Conservation (phyloP, 2,888 invertebrate genomes). For the Chloroclystis v-ata region DNA sequence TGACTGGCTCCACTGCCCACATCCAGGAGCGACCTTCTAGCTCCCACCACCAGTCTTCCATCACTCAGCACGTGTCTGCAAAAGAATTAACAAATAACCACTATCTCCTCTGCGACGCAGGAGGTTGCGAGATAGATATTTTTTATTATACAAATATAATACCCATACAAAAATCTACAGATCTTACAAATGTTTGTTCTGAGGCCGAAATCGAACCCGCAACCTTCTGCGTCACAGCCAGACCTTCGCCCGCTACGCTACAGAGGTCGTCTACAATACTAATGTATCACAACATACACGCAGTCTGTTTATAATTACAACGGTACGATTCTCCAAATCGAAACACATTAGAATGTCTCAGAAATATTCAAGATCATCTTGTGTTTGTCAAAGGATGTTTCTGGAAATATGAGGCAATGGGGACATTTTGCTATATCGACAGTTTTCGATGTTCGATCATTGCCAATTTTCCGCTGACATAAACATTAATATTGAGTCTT, state of each 20-base stretch:
- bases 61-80: constrained; percentile 61
- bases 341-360: not conserved
- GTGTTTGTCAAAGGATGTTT: constrained; percentile 3
- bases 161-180: too few species aligned
- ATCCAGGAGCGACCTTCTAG: constrained; percentile 61
- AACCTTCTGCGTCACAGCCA: too few species aligned
- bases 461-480: constrained; percentile 57
- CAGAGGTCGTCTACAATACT: too few species aligned
- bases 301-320: too few species aligned
- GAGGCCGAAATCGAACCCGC: too few species aligned
- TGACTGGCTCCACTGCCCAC: constrained; percentile 59
- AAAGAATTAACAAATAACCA: too few species aligned
- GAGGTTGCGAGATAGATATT: too few species aligned
- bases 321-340: not conserved
- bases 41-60: constrained; percentile 63
- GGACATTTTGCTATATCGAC: constrained; percentile 19
- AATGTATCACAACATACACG: too few species aligned
- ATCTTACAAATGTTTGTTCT: too few species aligned
- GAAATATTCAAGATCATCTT: not conserved
- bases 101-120: too few species aligned
- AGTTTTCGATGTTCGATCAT: constrained; percentile 49
- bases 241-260: too few species aligned
- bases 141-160: too few species aligned
- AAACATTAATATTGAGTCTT: constrained; percentile 43
- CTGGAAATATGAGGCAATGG: constrained; percentile 1